Base-by-base conservation (phyloP, 2,888 invertebrate species). In the Drosophila parthenogenetica region DNA sequence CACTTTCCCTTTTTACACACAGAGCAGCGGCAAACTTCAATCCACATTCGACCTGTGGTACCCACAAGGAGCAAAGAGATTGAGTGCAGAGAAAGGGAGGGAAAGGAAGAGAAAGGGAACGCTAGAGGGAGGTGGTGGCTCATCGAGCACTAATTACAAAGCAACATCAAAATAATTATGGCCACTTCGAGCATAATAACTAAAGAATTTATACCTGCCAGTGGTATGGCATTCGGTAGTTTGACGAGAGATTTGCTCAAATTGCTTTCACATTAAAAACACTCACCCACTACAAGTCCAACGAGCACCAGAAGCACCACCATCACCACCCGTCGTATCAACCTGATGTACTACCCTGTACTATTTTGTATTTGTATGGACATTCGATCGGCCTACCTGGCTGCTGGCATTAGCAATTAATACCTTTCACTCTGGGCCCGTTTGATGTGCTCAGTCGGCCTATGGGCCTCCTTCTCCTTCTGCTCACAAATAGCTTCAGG, bases 81-180 rank as follows among this genome's bases (percentile, higher is more conserved):
- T 13, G 35, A 35, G 13, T 35, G 35, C 13, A 11, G 29, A 2
- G 29, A 29, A 29, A 29, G 8, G 29, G 1, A 29, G 29, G 8
- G 29, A 25, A 25, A 25, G 3, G 22, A 22, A 22, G 22, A 1
- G 32, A 1, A 39, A 10, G 14, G 5, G 25, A 46, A 25, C 5
- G n/a, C 14, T n/a, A 25, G 29, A 14, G 45, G 57, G 63, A 67
- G 77, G 62, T 55, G 77, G 63, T 73, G 69, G 69, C 71, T 54
- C 78, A 79, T 79, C 72, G 81, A 78, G 76, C 89, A 90, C 87
- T 90, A 90, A 90, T 90, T 90, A 87, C 89, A 77, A 74, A 86
- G 81, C 79, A 89, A 90, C 89, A 87, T 76, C 79, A 76, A 83
- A 87, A 84, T 90, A 90, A 90, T 90, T 90, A 90, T 89, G 90